A percentile compares a stretch with the other conserved stretches of the same genome.
phyloP scores from a whole-genome alignment of 2,888 invertebrate genomes.

The Eubasilissa splendida region DNA sequence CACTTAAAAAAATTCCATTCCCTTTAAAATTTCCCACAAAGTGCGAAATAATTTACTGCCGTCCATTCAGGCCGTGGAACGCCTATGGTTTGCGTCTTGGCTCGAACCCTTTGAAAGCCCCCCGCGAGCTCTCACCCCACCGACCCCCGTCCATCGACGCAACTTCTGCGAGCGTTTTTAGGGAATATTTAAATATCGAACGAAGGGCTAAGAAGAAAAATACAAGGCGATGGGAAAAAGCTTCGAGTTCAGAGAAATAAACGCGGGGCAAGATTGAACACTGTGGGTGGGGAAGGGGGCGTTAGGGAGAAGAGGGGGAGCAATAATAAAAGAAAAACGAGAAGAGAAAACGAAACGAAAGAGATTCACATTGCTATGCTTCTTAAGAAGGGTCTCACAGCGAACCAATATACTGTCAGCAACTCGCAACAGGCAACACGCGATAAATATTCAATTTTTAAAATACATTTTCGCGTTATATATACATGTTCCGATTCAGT shows the following conservation, averaged over 20 bases:
- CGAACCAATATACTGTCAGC: too few relatives aligned
- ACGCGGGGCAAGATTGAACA: constrained; percentile 31
- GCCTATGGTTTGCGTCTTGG: constrained; percentile 33
- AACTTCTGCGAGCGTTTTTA: constrained; percentile 55
- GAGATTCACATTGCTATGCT: constrained; percentile 37
- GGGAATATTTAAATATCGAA: constrained; percentile 59
- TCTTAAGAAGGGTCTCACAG: background rate
- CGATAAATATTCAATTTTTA: too few relatives aligned
- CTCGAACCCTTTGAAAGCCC: constrained; percentile 38
- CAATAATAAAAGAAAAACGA: constrained; percentile 41
- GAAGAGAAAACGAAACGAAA: constrained; percentile 12
- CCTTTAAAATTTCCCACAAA: too few relatives aligned
- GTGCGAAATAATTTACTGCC: too few relatives aligned
- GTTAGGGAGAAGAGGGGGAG: constrained; percentile 32
- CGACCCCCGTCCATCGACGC: constrained; percentile 47
- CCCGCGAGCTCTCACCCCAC: constrained; percentile 37
- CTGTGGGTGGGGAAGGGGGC: constrained; percentile 27
- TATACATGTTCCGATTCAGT: too few relatives aligned
- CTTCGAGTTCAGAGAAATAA: constrained; percentile 31
- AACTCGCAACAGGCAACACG: too few relatives aligned
- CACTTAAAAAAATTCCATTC: too few relatives aligned
- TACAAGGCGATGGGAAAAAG: constrained; percentile 38
- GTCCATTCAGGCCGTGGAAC: background rate
- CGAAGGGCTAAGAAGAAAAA: constrained; percentile 46
- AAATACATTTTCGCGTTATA: too few relatives aligned